phyloP scores from a whole-genome alignment of 2,888 invertebrate genomes.

The Rugalucina vietnamica region DNA sequence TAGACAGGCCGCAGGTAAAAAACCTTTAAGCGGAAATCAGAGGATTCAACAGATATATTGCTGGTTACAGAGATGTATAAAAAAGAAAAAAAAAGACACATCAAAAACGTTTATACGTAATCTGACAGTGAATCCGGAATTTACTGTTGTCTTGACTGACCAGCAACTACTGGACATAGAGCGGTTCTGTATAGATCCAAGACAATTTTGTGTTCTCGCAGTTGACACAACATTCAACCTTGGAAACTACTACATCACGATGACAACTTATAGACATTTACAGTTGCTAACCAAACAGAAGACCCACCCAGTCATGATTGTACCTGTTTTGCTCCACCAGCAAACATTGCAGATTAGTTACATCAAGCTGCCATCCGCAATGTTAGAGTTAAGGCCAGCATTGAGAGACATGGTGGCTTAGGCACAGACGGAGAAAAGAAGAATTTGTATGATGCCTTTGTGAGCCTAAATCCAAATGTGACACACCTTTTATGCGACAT shows the following conservation, averaged over 20 bases:
- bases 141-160: background rate
- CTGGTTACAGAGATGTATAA: background rate
- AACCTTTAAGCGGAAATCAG: background rate
- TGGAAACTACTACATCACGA: background rate
- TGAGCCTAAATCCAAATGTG: background rate
- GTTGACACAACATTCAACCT: background rate
- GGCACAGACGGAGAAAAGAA: background rate
- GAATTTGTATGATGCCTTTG: background rate
- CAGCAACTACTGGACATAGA: background rate
- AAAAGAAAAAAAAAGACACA: background rate
- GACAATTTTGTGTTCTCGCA: background rate
- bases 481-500: background rate
- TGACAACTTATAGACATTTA: background rate
- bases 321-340: background rate
- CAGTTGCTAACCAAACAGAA: background rate
- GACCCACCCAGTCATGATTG: background rate
- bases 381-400: background rate
- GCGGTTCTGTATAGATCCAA: background rate
- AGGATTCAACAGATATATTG: background rate
- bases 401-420: background rate
- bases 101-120: background rate
- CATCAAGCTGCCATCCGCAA: background rate
- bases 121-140: background rate
- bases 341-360: background rate
- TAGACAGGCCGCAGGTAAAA: background rate